Conservation (phyloP, 2,797 vertebrate species). For the Telmatherina bonti region DNA sequence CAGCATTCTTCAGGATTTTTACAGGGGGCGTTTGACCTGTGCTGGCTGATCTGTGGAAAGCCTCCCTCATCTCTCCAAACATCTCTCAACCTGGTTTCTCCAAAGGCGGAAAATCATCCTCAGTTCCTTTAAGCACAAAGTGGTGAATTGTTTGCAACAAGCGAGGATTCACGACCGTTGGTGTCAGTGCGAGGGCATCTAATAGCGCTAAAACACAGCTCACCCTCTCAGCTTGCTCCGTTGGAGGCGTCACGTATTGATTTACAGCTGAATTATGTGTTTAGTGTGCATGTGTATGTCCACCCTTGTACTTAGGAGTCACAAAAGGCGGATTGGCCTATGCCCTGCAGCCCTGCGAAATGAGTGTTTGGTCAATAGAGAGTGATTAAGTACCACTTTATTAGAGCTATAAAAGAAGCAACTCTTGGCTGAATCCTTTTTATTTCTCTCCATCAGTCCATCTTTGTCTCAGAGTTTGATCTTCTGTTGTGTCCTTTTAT, state of each 20-base stretch:
- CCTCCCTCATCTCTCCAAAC: background rate
- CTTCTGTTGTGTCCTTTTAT: background rate
- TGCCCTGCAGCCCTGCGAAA: conserved; percentile 32
- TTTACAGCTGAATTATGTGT: conserved; percentile 42
- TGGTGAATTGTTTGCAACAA: conserved; percentile 51
- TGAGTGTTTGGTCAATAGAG: conserved; percentile 10
- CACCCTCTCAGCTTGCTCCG: conserved; percentile 23
- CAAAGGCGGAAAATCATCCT: conserved; percentile 41
- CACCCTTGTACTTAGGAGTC: conserved; percentile 19
- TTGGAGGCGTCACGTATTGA: conserved; percentile 17
- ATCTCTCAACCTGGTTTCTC: background rate
- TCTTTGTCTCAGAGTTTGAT: too few relatives aligned
- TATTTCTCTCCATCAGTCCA: background rate
- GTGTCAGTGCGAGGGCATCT: conserved; percentile 62
- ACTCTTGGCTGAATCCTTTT: conserved; percentile 1
- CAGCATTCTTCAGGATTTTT: background rate
- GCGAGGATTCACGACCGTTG: conserved; percentile 35
- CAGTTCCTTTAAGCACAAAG: conserved; percentile 50
- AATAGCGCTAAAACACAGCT: conserved; percentile 23
- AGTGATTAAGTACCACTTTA: conserved; percentile 42
- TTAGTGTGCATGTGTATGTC: conserved; percentile 15
- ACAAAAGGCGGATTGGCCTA: conserved; percentile 1
- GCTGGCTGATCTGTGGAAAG: conserved; percentile 19
- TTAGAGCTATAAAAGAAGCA: conserved; percentile 40
- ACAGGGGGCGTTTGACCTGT: background rate